Conservation (phyloP, 2,888 invertebrate species). For the Torymus texanus region DNA sequence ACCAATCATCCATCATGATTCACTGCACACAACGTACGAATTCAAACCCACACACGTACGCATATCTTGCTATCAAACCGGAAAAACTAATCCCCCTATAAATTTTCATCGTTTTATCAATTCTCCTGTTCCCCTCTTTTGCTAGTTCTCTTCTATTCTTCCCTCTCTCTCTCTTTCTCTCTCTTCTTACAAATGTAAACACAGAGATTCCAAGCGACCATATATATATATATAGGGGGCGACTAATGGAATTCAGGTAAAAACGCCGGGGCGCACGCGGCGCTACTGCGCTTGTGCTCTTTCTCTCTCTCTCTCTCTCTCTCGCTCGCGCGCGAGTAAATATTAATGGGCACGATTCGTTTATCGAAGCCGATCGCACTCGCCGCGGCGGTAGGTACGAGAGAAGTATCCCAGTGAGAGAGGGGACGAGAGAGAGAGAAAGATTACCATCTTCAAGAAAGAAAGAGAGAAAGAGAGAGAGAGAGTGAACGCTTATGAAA, state of each 20-base stretch:
- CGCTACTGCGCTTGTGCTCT: conserved; percentile 5
- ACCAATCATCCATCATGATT: too few species aligned
- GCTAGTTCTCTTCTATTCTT: not conserved
- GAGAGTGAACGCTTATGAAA: conserved; percentile 38
- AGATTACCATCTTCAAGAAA: conserved; percentile 46
- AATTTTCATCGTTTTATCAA: conserved; percentile 15
- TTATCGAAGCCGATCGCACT: conserved; percentile 47
- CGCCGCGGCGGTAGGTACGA: conserved; percentile 48
- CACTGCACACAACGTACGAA: too few species aligned
- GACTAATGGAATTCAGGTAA: conserved; percentile 42
- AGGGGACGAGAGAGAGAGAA: too few species aligned
- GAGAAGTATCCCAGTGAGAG: too few species aligned
- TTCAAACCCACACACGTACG: too few species aligned
- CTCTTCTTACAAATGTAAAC: too few species aligned
- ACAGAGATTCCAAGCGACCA: too few species aligned
- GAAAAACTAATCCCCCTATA: not conserved
- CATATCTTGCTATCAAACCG: too few species aligned
- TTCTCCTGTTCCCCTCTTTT: not conserved
- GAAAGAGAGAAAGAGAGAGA: conserved; percentile 1
- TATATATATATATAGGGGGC: not conserved
- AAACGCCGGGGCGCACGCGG: conserved; percentile 36
- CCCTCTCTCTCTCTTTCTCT: too few species aligned
- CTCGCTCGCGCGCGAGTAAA: conserved; percentile 37
- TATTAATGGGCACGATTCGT: conserved; percentile 56
- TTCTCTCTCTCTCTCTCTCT: too few species aligned